Base-by-base conservation (phyloP, 2,113 vertebrate genomes). In the Poeciliopsis turrubarensis region DNA sequence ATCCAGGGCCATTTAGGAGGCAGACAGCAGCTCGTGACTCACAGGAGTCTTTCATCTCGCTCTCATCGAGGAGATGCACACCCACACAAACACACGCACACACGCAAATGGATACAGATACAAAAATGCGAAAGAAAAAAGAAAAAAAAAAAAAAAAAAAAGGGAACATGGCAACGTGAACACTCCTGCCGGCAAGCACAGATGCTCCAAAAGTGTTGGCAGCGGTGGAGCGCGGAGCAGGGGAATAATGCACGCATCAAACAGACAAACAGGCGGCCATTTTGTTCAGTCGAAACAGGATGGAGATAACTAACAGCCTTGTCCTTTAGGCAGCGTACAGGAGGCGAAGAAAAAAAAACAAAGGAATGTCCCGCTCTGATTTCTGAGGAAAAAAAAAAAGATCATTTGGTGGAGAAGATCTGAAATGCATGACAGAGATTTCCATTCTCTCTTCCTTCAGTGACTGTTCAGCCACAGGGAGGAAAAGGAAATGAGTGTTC, bases 21-120 rank as follows among this genome's bases (percentile, higher is more conserved):
- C 71, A 79, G 75, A 61, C 72, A 65, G 73, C 65, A 73, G 78
- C 27, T 39, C 22, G 77, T 85, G 83, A 86, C 76, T 87, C 83
- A 87, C 66, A 78, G 68, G 75, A 74, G 78, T 70, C 80, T 90
- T 88, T 90, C 86, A 92, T 90, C 87, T 73, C 0, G 2, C 39
- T 77, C 27, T 83, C 27, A 70, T 74, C 62, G 78, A 67, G 65
- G 65, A 8, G 32, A 73, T 0, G 26, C 30, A 0, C 65, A 68
- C 62, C 44, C 83, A 61, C 62, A 9, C 14, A 67, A 66, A 63
- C 41, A 75, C 22, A 12, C 5, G 1, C 26, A 63, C 3, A 5
- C 26, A 63, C 61, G 26, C n/a, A 67, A 19, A 67, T 13, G 0
- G 25, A 68, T 27, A 57, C 27, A 57, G 14, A 61, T 8, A 65